Conservation (phyloP, 1,140 invertebrate species). For the Acromyrmex charruanus region DNA sequence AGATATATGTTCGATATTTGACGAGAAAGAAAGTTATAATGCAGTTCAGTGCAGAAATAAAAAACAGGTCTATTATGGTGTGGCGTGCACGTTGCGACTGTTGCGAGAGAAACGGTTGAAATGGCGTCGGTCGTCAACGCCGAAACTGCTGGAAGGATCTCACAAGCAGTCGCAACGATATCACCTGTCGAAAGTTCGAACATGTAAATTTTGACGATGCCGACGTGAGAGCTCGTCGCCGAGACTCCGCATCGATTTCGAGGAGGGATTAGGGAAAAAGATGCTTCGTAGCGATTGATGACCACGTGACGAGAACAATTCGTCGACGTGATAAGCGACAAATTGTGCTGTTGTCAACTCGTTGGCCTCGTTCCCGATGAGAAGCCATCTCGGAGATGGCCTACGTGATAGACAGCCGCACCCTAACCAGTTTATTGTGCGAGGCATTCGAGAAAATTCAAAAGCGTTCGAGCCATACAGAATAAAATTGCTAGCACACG, state of each 20-base stretch:
- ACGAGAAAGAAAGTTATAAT: too few relatives aligned
- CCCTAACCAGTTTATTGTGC: background rate
- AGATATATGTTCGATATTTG: too few relatives aligned
- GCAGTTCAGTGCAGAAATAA: too few relatives aligned
- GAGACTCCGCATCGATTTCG: background rate
- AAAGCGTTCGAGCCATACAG: background rate
- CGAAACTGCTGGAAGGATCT: background rate
- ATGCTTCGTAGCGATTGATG: background rate
- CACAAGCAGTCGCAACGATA: background rate
- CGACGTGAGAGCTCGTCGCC: background rate
- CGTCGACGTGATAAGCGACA: background rate
- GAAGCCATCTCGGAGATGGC: background rate
- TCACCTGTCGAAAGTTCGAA: background rate
- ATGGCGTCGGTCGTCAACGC: background rate
- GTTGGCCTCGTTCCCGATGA: constrained; percentile 26
- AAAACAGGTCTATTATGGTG: background rate
- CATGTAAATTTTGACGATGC: background rate
- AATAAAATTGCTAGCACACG: background rate
- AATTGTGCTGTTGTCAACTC: background rate
- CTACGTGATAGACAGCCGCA: too few relatives aligned
- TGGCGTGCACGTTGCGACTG: background rate
- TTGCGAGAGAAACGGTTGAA: background rate
- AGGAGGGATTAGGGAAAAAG: too few relatives aligned
- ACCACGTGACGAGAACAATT: constrained; percentile 28
- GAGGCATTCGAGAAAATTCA: background rate